These are phyloP conservation scores for Pipistrellus pygmaeus DNA, from an alignment of 2,797 vertebrate species.

Conservation along the genomic window DNA sequence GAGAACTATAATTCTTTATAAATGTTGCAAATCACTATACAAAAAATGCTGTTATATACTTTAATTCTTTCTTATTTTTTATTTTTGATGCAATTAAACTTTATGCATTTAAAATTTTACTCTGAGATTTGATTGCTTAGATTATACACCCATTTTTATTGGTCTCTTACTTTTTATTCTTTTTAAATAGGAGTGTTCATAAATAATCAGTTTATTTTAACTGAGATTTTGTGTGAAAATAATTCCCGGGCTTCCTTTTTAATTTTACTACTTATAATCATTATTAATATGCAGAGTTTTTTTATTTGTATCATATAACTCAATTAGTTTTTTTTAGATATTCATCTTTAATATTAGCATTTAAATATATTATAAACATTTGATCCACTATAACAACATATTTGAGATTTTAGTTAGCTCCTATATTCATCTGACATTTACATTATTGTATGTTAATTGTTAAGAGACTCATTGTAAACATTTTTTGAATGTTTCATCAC, in stretches of 20 bases:
- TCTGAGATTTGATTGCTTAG: neutral
- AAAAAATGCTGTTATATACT: neutral
- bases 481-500: constrained; percentile 12
- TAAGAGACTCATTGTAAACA: neutral
- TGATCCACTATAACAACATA: neutral
- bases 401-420: neutral
- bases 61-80: constrained; percentile 29
- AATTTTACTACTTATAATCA: neutral
- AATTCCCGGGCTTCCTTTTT: neutral
- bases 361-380: neutral
- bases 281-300: neutral
- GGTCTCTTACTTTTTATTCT: neutral
- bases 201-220: neutral
- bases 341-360: neutral
- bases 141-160: neutral
- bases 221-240: neutral
- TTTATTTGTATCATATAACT: neutral
- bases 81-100: neutral
- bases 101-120: constrained; percentile 5
- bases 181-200: neutral
- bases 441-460: neutral
- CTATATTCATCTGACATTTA: neutral
- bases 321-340: neutral
- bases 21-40: neutral
- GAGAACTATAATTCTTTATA: constrained; percentile 31